phyloP scores from a whole-genome alignment of 2,888 invertebrate species.

The Lasioglossum calceatum region DNA sequence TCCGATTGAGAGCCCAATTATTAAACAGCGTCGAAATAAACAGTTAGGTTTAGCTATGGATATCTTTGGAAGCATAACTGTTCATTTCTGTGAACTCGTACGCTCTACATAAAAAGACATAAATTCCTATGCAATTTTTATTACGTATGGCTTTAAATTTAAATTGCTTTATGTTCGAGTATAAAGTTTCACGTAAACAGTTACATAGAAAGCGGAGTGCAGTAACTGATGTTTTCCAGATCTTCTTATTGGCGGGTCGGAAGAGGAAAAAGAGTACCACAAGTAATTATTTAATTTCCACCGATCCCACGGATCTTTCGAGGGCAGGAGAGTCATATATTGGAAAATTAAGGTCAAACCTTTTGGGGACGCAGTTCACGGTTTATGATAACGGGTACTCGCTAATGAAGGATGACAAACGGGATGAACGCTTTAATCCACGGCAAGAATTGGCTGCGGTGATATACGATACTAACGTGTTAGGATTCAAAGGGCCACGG shows the following conservation, averaged over 20 bases:
- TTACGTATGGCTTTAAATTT: too few relatives aligned
- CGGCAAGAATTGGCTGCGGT: slow-evolving; percentile 97
- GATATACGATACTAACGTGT: slow-evolving; percentile 99
- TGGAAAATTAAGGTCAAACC: slow-evolving; percentile 97
- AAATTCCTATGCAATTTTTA: too few relatives aligned
- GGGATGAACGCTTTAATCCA: slow-evolving; percentile 86
- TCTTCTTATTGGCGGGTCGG: slow-evolving; percentile 91
- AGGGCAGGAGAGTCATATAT: slow-evolving; percentile 97
- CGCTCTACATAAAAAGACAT: background rate
- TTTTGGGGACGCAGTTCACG: slow-evolving; percentile 98
- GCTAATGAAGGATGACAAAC: slow-evolving; percentile 87
- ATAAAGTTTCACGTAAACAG: too few relatives aligned
- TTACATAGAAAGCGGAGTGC: too few relatives aligned
- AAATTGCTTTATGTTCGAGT: too few relatives aligned
- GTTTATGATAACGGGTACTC: slow-evolving; percentile 97
- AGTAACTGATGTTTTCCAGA: slow-evolving; percentile 80
- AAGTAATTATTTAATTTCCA: slow-evolving; percentile 98
- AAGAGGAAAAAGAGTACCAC: slow-evolving; percentile 99
- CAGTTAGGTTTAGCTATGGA: background rate
- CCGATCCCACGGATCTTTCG: slow-evolving; percentile 98
- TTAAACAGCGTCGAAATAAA: background rate
- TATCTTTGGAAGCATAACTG: background rate
- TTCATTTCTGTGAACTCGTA: background rate
- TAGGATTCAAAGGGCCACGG: slow-evolving; percentile 99
- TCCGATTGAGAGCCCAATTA: background rate